Conservation (phyloP, 2,888 invertebrate genomes). For the Syritta pipiens region DNA sequence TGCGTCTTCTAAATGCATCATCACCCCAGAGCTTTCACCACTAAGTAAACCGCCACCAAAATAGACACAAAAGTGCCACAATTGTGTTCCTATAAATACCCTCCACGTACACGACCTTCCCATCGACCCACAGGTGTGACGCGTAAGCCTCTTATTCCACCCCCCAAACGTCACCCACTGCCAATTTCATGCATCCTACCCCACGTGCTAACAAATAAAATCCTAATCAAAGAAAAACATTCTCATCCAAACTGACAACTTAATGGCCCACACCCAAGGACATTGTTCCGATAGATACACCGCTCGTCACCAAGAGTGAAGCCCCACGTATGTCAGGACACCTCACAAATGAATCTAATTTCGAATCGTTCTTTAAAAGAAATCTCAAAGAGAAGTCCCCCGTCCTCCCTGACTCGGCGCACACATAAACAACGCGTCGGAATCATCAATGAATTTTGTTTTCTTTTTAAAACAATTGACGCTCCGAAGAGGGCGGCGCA, state of each 20-base stretch:
- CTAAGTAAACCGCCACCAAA: too few relatives aligned
- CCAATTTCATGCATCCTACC: background rate
- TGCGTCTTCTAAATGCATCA: too few relatives aligned
- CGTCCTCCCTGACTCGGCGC: background rate
- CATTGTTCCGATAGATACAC: constrained; percentile 1
- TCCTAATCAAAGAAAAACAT: constrained; percentile 3
- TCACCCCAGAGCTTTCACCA: too few relatives aligned
- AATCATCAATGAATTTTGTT: constrained; percentile 9
- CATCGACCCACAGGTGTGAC: constrained; percentile 8
- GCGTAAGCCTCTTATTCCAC: background rate
- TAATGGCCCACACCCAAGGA: constrained; percentile 8
- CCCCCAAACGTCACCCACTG: background rate
- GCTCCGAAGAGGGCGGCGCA: background rate
- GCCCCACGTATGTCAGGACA: background rate
- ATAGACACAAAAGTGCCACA: too few relatives aligned
- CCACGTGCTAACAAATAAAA: background rate
- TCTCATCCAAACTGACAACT: constrained; percentile 16
- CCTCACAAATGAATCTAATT: background rate
- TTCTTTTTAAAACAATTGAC: constrained; percentile 8
- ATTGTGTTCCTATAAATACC: too few relatives aligned
- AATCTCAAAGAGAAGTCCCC: background rate
- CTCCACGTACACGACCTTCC: background rate
- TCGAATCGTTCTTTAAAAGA: background rate
- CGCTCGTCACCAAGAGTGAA: background rate
- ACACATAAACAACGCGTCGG: too few relatives aligned